These are phyloP conservation scores for Drosophila recens DNA, from an alignment of 2,888 invertebrate genomes.

Conservation along the genomic window DNA sequence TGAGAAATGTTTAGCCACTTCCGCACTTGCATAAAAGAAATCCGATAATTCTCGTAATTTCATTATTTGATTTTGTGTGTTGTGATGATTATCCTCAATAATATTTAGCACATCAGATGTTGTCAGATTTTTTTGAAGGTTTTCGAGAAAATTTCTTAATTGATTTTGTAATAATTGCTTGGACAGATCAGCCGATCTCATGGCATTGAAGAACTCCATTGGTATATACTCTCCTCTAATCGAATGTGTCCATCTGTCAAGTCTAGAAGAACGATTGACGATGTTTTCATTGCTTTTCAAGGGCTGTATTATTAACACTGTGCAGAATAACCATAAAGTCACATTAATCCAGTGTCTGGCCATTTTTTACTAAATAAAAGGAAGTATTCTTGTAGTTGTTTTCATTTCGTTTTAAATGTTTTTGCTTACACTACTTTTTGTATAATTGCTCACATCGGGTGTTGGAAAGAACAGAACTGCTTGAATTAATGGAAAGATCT, in stretches of 20 bases:
- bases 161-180: constrained; percentile 70
- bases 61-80: constrained; percentile 36
- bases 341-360: constrained; percentile 7
- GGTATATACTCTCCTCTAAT: constrained; percentile 74
- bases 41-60: constrained; percentile 65
- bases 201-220: constrained; percentile 66
- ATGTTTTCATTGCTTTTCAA: constrained; percentile 4
- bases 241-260: constrained; percentile 21
- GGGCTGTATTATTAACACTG: not conserved
- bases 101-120: constrained; percentile 65
- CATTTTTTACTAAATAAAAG: constrained; percentile 32
- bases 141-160: constrained; percentile 74
- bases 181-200: constrained; percentile 61
- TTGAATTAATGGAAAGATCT: constrained; percentile 28
- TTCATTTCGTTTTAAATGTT: not conserved
- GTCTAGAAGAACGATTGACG: not conserved
- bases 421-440: constrained; percentile 7
- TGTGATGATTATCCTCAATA: constrained; percentile 33
- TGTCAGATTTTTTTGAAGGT: constrained; percentile 76
- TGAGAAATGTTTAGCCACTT: constrained; percentile 64
- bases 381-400: not conserved
- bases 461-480: constrained; percentile 16
- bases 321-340: constrained; percentile 17
- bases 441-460: not conserved
- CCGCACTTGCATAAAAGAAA: constrained; percentile 67